These are phyloP conservation scores for Callorhinus ursinus DNA, from an alignment of 2,113 vertebrate genomes.

Conservation along the genomic window DNA sequence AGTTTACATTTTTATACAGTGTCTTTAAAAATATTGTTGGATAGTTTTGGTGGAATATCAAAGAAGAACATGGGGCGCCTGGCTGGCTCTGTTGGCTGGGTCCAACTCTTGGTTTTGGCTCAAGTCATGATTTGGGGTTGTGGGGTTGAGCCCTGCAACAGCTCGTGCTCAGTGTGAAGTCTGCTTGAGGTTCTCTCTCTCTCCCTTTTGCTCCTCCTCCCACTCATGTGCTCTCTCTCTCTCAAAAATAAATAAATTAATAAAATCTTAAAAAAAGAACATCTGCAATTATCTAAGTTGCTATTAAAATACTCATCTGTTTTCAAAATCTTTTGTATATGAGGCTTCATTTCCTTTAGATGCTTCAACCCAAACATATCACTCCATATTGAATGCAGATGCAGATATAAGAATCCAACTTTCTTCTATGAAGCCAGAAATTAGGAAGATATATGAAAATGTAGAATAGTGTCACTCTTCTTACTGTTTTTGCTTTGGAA, in stretches of 20 bases:
- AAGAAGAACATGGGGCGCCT: background rate
- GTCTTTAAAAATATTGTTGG: background rate
- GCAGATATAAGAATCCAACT: background rate
- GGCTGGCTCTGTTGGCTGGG: background rate
- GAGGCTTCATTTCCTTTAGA: background rate
- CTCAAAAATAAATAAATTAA: background rate
- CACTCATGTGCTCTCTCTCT: background rate
- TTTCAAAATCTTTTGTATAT: background rate
- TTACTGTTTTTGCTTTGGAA: background rate
- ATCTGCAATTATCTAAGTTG: background rate
- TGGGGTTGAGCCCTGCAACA: background rate
- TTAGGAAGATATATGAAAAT: background rate
- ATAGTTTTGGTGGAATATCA: background rate
- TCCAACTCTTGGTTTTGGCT: background rate
- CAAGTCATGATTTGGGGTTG: background rate
- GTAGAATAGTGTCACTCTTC: fast-evolving
- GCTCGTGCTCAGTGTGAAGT: background rate
- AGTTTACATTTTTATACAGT: background rate
- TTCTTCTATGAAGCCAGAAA: background rate
- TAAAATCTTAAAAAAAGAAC: background rate
- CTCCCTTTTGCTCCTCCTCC: background rate
- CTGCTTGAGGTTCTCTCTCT: background rate
- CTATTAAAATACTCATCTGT: background rate
- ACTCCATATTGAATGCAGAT: background rate
- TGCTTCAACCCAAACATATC: background rate